phyloP scores from a whole-genome alignment of 2,113 vertebrate species.

The Melanostigma gelatinosum region DNA sequence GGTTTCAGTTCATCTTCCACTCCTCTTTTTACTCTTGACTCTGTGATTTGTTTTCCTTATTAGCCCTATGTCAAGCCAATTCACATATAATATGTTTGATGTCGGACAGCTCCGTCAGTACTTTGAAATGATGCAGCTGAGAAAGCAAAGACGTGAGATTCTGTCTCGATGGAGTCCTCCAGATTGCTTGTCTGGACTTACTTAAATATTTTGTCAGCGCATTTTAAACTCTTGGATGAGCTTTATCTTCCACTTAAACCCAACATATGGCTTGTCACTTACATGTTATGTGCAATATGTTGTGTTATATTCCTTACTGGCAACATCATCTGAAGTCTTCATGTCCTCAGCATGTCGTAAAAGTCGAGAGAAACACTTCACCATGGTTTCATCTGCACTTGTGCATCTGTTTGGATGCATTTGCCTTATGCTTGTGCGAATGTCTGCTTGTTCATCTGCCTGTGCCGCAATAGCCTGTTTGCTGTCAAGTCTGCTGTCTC shows the following conservation, averaged over 20 bases:
- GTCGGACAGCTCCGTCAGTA: conserved; percentile 30
- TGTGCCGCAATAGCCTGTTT: conserved; percentile 22
- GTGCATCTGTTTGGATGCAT: conserved; percentile 21
- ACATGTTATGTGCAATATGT: too few species aligned
- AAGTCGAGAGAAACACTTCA: background rate
- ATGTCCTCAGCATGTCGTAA: background rate
- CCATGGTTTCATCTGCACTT: conserved; percentile 1
- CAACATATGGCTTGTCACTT: background rate
- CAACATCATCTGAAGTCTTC: too few species aligned
- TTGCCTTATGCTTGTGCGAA: conserved; percentile 19
- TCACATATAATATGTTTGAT: conserved; percentile 15
- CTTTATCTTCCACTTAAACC: background rate
- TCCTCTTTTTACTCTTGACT: conserved; percentile 7
- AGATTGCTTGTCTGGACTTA: background rate
- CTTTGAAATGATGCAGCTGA: conserved; percentile 6
- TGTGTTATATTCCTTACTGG: background rate
- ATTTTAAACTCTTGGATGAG: background rate
- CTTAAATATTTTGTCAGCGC: background rate
- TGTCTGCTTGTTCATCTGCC: conserved; percentile 15
- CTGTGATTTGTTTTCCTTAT: conserved; percentile 32
- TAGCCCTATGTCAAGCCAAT: conserved; percentile 6
- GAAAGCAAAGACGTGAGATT: conserved; percentile 5
- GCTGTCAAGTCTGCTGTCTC: conserved; percentile 46
- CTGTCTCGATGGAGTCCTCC: conserved; percentile 1
- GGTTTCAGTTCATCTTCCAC: conserved; percentile 12